Evolutionary conservation across 2,888 invertebrate genomes (phyloP).

Genomic region (Podotricha telesiphe): DNA sequence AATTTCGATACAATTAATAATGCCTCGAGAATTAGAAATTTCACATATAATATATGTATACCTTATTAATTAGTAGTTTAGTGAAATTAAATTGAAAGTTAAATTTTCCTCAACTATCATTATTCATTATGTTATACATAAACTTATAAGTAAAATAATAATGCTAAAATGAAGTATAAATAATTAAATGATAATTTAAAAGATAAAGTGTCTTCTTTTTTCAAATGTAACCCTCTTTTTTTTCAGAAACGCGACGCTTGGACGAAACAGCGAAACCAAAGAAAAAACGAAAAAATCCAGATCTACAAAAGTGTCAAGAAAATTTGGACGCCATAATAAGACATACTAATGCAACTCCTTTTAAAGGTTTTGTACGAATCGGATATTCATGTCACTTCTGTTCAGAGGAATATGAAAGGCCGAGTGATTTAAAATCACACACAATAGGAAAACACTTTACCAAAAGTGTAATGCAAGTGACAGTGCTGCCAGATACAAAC

Average conservation of each 20-base stretch:
- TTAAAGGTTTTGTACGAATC: slow-evolving; percentile 50
- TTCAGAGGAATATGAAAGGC: slow-evolving; percentile 45
- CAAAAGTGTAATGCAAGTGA: slow-evolving; percentile 17
- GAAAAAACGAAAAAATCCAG: slow-evolving; percentile 7
- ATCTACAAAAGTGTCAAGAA: slow-evolving; percentile 43
- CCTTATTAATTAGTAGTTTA: too few relatives aligned
- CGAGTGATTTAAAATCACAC: slow-evolving; percentile 56
- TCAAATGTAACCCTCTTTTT: background rate
- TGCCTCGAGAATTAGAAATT: too few relatives aligned
- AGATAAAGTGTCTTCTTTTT: too few relatives aligned
- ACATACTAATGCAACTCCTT: slow-evolving; percentile 61
- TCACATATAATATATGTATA: too few relatives aligned
- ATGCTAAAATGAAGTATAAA: too few relatives aligned
- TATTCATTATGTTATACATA: too few relatives aligned
- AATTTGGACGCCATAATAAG: slow-evolving; percentile 59
- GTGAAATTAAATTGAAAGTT: too few relatives aligned
- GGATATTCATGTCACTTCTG: slow-evolving; percentile 59
- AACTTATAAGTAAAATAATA: too few relatives aligned
- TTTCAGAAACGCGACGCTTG: slow-evolving; percentile 18
- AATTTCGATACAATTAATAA: too few relatives aligned
- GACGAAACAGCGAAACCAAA: background rate
- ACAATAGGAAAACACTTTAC: slow-evolving; percentile 47
- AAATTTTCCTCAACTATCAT: too few relatives aligned
- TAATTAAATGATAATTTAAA: too few relatives aligned
- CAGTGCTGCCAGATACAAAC: slow-evolving; percentile 31